Conservation (phyloP, 1,140 invertebrate species). For the Coelopa frigida region DNA sequence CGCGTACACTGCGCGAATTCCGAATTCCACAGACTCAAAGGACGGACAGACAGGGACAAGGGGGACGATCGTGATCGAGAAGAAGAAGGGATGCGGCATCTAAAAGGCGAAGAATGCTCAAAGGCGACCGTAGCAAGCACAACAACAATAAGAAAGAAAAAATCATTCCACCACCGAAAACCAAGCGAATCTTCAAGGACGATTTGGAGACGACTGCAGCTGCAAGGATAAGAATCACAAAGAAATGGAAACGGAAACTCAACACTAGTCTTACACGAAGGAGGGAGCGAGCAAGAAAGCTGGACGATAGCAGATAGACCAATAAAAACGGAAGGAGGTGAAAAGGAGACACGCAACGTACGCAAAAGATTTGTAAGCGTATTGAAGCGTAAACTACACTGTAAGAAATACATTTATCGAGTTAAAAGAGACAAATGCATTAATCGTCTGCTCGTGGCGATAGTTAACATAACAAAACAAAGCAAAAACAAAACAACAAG, state of each 20-base stretch:
- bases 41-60: no score
- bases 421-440: neutral
- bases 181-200: no score
- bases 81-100: no score
- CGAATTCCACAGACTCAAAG: no score
- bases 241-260: neutral
- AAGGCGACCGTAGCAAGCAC: no score
- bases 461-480: neutral
- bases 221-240: neutral
- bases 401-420: no score
- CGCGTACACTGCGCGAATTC: no score
- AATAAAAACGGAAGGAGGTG: neutral
- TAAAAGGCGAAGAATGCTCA: no score
- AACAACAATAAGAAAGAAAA: neutral
- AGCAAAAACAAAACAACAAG: neutral
- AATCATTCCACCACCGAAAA: slow-evolving; percentile 17
- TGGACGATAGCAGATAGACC: neutral
- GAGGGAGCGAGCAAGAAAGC: neutral
- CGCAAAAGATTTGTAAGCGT: neutral
- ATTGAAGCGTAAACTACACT: neutral
- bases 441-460: neutral
- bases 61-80: no score
- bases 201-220: no score
- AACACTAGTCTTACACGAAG: neutral
- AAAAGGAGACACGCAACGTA: slow-evolving; percentile 13